Evolutionary conservation across 2,113 vertebrate genomes (phyloP), one percentile per base, ranked within the genome.

Genomic region (Indicator indicator): DNA sequence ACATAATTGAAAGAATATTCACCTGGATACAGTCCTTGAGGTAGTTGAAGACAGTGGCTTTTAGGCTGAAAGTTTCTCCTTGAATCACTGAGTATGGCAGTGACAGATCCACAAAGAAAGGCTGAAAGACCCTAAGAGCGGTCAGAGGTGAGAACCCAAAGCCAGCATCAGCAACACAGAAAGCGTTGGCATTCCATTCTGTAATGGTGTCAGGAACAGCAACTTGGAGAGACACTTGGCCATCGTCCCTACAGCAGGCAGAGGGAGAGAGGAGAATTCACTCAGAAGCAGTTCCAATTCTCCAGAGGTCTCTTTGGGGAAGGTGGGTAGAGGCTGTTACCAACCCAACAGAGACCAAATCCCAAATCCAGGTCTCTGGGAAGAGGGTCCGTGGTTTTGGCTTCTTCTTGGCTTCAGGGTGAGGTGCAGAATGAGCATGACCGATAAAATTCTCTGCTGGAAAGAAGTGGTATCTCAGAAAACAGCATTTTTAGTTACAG

Each of bases 301-400:
- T 82, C 28, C 32, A 62, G 42, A 11, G 20, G 2, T 44, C 6
- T 67, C 42, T 59, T 28, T 77, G 60, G 19, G 14, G 30, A 60
- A 82, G 60, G 42, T 27, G 32, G 42, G 28, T 38, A 46, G 60
- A 81, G 38, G 14, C 55, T 85, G 38, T 58, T 93, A 95, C 98
- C 97, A 81, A 99, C 98, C 98, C 97, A 1, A 98, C 46, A 21
- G 98, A 95, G 54, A 98, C 71, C 32, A 99, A 94, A 59, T 98
- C 96, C 98, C 98, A 99, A 78, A 99, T 97, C 98, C 98, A 99
- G 3, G 98, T 98, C 94, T 99, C 99, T 9, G 98, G 98, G 89
- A 99, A 99, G 83, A 97, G 3, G 0, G 48, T 95, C 40, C 83
- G 48, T 54, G 95, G 92, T 74, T 95, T 95, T 63, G 84, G 38